Conservation (phyloP, 2,888 invertebrate genomes). For the Hydropsyche betteni region DNA sequence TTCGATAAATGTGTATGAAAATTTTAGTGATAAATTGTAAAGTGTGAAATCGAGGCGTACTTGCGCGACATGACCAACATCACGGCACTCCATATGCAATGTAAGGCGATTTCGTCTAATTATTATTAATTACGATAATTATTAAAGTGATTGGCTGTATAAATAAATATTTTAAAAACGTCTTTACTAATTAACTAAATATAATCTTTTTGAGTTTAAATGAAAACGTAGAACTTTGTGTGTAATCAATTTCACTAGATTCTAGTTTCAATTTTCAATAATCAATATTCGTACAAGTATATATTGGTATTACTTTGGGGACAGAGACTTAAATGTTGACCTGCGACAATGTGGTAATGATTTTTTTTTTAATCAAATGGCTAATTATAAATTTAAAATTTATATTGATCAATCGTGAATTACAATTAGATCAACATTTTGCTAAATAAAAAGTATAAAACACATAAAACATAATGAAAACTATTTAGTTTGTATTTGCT, state of each 20-base stretch:
- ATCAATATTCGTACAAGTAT: no score
- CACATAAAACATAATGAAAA: no score
- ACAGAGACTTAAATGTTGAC: no score
- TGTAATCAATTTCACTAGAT: slow-evolving; percentile 31
- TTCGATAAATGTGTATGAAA: no score
- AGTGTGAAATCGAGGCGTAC: not conserved
- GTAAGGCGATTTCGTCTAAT: slow-evolving; percentile 52
- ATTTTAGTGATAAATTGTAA: not conserved
- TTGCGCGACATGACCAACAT: slow-evolving; percentile 21
- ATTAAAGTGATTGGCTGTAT: slow-evolving; percentile 48
- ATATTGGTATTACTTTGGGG: no score
- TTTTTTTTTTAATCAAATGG: no score
- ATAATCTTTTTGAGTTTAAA: slow-evolving; percentile 2
- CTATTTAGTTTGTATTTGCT: no score
- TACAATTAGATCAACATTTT: no score
- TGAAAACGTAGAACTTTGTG: slow-evolving; percentile 1
- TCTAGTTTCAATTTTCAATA: slow-evolving; percentile 30
- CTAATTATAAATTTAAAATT: no score
- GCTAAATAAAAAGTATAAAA: no score
- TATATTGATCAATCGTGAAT: no score
- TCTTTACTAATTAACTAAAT: slow-evolving; percentile 33
- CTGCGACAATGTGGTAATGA: no score
- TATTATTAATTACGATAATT: slow-evolving; percentile 44
- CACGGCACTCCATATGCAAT: slow-evolving; percentile 48
- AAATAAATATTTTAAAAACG: slow-evolving; percentile 49